Conservation (phyloP, 2,888 invertebrate species). For the Dryadula phaetusa region DNA sequence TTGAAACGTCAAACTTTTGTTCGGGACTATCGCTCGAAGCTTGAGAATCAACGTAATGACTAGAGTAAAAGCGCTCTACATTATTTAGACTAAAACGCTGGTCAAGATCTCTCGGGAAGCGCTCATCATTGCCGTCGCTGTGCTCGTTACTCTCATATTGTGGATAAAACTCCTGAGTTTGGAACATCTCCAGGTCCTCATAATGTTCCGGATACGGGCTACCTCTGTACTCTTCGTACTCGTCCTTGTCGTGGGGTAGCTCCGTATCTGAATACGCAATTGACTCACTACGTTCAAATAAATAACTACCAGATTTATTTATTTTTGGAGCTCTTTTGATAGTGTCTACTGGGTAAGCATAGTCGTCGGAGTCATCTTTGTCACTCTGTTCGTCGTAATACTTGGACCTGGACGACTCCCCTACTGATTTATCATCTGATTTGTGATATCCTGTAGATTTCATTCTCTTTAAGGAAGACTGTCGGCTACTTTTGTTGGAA, state of each 20-base stretch:
- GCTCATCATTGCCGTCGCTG: conserved; percentile 58
- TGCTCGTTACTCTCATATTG: conserved; percentile 69
- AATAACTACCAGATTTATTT: conserved; percentile 70
- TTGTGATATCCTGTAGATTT: conserved; percentile 71
- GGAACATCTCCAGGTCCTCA: conserved; percentile 75
- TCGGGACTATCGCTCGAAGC: conserved; percentile 88
- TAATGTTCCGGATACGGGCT: conserved; percentile 80
- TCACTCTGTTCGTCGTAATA: conserved; percentile 77
- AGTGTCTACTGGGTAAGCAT: conserved; percentile 80
- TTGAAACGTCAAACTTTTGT: conserved; percentile 89
- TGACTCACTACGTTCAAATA: conserved; percentile 75
- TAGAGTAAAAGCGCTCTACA: conserved; percentile 78
- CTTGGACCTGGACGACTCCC: conserved; percentile 65
- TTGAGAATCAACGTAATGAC: conserved; percentile 85
- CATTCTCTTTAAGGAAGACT: conserved; percentile 76
- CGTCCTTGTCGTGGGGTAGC: conserved; percentile 72
- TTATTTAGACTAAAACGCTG: conserved; percentile 80
- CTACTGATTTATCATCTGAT: conserved; percentile 66
- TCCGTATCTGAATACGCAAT: conserved; percentile 78
- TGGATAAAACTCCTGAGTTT: conserved; percentile 78
- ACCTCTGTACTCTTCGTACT: conserved; percentile 74
- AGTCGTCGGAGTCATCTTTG: conserved; percentile 79
- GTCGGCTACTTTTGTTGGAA: conserved; percentile 78
- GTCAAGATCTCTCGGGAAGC: conserved; percentile 72
- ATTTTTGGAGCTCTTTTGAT: conserved; percentile 80